These are phyloP conservation scores for Papilio protenor DNA, from an alignment of 2,888 invertebrate genomes.

Conservation along the genomic window DNA sequence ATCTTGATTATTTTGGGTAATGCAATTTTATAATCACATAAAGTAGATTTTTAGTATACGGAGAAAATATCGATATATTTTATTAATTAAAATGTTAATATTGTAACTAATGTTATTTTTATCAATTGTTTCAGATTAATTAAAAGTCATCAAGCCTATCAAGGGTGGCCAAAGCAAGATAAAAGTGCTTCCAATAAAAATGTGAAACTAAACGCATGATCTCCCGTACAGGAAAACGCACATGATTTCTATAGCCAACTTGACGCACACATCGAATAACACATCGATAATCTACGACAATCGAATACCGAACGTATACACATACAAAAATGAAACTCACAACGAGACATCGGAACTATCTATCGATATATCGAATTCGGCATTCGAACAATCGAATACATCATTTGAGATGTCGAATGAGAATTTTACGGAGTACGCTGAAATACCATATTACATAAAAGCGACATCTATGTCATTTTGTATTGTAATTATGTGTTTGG, in stretches of 20 bases:
- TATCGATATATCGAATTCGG: constrained; percentile 52
- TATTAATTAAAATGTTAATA: neutral
- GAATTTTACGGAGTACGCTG: constrained; percentile 79
- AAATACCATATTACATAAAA: constrained; percentile 93
- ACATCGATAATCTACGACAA: constrained; percentile 56
- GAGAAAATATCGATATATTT: too few species aligned
- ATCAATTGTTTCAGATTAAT: constrained; percentile 47
- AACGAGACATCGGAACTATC: constrained; percentile 50
- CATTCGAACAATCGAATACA: constrained; percentile 59
- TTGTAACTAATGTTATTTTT: neutral
- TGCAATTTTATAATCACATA: too few species aligned
- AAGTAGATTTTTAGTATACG: too few species aligned
- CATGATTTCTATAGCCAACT: constrained; percentile 79
- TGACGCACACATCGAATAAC: constrained; percentile 66
- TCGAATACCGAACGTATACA: constrained; percentile 53
- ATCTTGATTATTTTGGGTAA: too few species aligned
- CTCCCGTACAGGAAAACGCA: constrained; percentile 58
- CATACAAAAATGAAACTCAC: constrained; percentile 61
- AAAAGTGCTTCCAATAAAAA: constrained; percentile 53
- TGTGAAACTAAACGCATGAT: constrained; percentile 65
- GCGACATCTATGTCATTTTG: constrained; percentile 95
- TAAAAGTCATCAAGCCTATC: neutral
- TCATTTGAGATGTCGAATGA: constrained; percentile 61
- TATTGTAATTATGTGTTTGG: constrained; percentile 94
- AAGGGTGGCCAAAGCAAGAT: constrained; percentile 41